Conservation (phyloP, 2,113 vertebrate species). For the Corythornis cristatus region DNA sequence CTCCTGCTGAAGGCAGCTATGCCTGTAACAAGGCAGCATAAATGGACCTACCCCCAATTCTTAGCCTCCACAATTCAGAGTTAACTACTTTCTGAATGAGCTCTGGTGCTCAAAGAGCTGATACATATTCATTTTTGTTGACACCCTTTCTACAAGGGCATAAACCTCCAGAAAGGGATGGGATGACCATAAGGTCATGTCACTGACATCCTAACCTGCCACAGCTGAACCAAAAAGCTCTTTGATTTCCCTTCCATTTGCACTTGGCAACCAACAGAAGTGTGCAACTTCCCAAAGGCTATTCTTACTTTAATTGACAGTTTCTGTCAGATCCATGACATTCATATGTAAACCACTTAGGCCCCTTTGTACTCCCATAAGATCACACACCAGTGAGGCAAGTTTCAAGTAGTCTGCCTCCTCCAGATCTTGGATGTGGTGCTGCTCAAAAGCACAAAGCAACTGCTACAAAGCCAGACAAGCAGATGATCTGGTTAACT, state of each 20-base stretch:
- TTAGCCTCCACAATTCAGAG: neutral
- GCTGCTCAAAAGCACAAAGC: neutral
- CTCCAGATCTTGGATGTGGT: neutral
- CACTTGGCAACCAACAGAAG: neutral
- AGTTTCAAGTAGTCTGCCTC: neutral
- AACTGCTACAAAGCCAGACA: neutral
- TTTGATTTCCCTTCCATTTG: slow-evolving; percentile 13
- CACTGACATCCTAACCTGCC: neutral
- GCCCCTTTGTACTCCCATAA: neutral
- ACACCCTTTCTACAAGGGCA: neutral
- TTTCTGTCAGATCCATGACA: neutral
- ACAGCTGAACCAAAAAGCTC: slow-evolving; percentile 28
- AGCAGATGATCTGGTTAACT: neutral
- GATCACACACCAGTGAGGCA: neutral
- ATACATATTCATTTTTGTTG: neutral
- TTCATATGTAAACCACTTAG: neutral
- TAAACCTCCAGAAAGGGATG: neutral
- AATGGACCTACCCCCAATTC: neutral
- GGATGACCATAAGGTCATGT: neutral
- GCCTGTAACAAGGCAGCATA: neutral
- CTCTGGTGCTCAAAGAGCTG: neutral
- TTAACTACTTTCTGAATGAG: neutral
- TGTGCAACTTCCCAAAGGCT: slow-evolving; percentile 1
- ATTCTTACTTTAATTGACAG: slow-evolving; percentile 39
- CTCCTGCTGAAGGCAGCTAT: neutral